phyloP scores from a whole-genome alignment of 2,888 invertebrate genomes.

The Philopedon plagiatum region DNA sequence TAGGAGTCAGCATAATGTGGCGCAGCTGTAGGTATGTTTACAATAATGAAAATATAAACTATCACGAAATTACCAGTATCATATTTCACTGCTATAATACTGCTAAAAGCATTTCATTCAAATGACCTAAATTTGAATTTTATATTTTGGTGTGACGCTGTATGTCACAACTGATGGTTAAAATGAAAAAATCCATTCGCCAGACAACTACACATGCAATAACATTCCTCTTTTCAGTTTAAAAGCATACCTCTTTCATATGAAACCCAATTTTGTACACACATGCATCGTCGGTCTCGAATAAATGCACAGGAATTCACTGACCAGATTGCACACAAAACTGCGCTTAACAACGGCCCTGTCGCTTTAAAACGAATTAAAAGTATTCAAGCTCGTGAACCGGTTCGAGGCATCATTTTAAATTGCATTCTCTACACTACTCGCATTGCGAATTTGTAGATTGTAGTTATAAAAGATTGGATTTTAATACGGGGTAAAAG shows the following conservation, averaged over 20 bases:
- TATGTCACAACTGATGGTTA: not conserved
- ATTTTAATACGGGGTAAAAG: slow-evolving; percentile 37
- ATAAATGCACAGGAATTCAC: slow-evolving; percentile 42
- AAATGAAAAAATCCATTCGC: slow-evolving; percentile 1
- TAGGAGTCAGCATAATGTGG: too few species aligned
- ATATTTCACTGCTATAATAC: too few species aligned
- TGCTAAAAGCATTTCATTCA: not conserved
- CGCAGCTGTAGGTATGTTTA: too few species aligned
- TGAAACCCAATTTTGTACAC: slow-evolving; percentile 35
- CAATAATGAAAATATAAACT: too few species aligned
- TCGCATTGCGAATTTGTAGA: slow-evolving; percentile 46
- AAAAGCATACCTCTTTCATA: slow-evolving; percentile 32
- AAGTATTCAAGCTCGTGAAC: slow-evolving; percentile 44
- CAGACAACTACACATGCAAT: slow-evolving; percentile 31
- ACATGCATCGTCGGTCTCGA: slow-evolving; percentile 27
- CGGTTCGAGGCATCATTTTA: slow-evolving; percentile 51
- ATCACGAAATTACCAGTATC: too few species aligned
- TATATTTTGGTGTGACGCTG: not conserved
- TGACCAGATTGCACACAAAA: slow-evolving; percentile 45
- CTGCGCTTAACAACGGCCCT: slow-evolving; percentile 36
- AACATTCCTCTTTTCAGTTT: slow-evolving; percentile 26
- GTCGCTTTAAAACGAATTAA: slow-evolving; percentile 47
- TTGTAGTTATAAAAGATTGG: slow-evolving; percentile 39
- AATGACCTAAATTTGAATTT: not conserved
- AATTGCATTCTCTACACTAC: slow-evolving; percentile 52